These are phyloP conservation scores for Anas georgica DNA, from an alignment of 2,797 vertebrate species.

Conservation along the genomic window DNA sequence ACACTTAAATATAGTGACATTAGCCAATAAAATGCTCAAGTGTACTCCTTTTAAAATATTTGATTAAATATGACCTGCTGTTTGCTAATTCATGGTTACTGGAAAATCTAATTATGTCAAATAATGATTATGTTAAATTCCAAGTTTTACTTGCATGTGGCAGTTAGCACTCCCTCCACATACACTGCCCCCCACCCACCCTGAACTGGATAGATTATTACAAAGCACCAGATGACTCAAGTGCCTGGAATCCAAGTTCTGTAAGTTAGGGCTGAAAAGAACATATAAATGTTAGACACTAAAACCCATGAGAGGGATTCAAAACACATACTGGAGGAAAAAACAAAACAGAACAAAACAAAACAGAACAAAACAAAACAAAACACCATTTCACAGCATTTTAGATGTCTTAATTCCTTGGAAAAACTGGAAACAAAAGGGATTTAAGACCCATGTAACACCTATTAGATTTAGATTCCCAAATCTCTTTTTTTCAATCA, in stretches of 20 bases:
- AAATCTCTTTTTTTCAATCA: background rate
- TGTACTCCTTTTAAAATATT: background rate
- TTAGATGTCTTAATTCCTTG: background rate
- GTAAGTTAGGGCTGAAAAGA: background rate
- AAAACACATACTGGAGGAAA: background rate
- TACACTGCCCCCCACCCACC: background rate
- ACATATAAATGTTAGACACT: background rate
- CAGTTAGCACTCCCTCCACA: background rate
- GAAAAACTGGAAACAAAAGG: background rate
- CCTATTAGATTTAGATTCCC: background rate
- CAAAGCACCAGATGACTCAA: background rate
- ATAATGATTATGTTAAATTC: constrained; percentile 20
- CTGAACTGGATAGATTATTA: background rate
- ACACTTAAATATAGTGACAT: background rate
- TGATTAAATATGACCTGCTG: constrained; percentile 27
- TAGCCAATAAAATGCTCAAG: constrained; percentile 24
- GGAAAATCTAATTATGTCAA: constrained; percentile 47
- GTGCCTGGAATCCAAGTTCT: background rate
- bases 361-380: background rate
- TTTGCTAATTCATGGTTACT: constrained; percentile 38
- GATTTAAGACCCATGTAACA: background rate
- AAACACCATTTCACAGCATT: background rate
- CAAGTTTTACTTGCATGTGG: background rate
- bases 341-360: background rate
- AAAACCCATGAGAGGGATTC: background rate